Conservation (phyloP, 2,888 invertebrate species). For the Polyommatus iphigenia region DNA sequence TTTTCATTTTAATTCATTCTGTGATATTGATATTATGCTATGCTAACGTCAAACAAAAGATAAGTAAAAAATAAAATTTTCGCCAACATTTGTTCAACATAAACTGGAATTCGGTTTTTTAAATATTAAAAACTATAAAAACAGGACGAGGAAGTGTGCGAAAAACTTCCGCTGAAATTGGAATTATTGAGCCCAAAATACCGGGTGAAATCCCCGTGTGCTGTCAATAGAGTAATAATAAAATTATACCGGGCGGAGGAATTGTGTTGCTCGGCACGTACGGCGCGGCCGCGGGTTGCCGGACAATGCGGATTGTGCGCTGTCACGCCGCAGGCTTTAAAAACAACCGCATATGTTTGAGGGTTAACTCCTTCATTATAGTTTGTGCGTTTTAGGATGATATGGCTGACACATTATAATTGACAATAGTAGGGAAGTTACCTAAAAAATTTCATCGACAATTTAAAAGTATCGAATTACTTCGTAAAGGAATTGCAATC, state of each 20-base stretch:
- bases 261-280: slow-evolving; percentile 62
- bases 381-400: too few relatives aligned
- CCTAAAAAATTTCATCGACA: too few relatives aligned
- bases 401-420: too few relatives aligned
- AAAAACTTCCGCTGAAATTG: not conserved
- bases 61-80: not conserved
- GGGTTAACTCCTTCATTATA: not conserved
- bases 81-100: not conserved
- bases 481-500: too few relatives aligned
- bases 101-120: not conserved
- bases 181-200: slow-evolving; percentile 11
- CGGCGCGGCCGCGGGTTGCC: slow-evolving; percentile 55
- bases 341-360: not conserved
- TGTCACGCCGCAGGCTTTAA: slow-evolving; percentile 42
- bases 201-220: slow-evolving; percentile 9
- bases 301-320: slow-evolving; percentile 49
- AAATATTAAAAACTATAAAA: not conserved
- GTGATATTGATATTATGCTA: not conserved
- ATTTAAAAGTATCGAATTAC: too few relatives aligned
- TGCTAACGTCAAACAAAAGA: not conserved
- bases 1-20: too few relatives aligned
- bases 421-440: too few relatives aligned
- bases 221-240: slow-evolving; percentile 39
- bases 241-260: slow-evolving; percentile 40
- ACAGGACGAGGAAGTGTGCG: slow-evolving; percentile 9